phyloP scores from a whole-genome alignment of 64 coral and sea anemone genomes.

The Actinia tenebrosa region DNA sequence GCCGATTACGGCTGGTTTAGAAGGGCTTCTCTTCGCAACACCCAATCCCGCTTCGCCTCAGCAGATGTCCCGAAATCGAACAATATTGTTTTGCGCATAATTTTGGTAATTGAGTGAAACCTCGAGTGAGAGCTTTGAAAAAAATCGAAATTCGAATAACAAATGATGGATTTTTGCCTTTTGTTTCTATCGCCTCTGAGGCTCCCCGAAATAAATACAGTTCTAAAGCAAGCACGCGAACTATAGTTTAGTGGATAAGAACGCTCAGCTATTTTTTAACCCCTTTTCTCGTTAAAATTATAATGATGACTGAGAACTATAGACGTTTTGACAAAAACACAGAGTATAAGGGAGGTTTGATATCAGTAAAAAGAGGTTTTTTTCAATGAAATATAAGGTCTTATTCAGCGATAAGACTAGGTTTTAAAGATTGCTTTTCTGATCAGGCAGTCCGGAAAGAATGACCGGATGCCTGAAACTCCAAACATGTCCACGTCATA shows the following conservation, averaged over 20 bases:
- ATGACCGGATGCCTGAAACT: conserved; percentile 4
- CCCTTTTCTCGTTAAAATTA: neutral
- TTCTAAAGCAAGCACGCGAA: conserved; percentile 16
- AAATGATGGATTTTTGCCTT: conserved; percentile 15
- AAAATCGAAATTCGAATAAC: conserved; percentile 19
- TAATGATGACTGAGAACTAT: neutral
- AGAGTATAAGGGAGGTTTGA: neutral
- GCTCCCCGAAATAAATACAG: conserved; percentile 9
- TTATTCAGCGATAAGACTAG: neutral
- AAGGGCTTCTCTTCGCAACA: conserved; percentile 71
- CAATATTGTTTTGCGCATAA: conserved; percentile 98
- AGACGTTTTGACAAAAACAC: neutral
- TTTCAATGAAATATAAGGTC: conserved; percentile 10
- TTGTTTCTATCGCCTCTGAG: conserved; percentile 20
- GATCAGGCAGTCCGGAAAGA: neutral
- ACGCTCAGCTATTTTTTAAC: neutral
- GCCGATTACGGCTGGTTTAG: conserved; percentile 66
- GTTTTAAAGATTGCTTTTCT: conserved; percentile 2
- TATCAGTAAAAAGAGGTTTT: neutral
- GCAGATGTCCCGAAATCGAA: conserved; percentile 99
- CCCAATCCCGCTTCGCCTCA: conserved; percentile 80
- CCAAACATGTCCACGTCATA: conserved; percentile 34
- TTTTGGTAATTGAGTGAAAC: conserved; percentile 95
- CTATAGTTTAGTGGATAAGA: neutral
- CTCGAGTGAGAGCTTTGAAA: conserved; percentile 71